Evolutionary conservation across 1,140 invertebrate genomes (phyloP), one percentile per base, ranked within the genome.

Genomic region (Venturia canescens): DNA sequence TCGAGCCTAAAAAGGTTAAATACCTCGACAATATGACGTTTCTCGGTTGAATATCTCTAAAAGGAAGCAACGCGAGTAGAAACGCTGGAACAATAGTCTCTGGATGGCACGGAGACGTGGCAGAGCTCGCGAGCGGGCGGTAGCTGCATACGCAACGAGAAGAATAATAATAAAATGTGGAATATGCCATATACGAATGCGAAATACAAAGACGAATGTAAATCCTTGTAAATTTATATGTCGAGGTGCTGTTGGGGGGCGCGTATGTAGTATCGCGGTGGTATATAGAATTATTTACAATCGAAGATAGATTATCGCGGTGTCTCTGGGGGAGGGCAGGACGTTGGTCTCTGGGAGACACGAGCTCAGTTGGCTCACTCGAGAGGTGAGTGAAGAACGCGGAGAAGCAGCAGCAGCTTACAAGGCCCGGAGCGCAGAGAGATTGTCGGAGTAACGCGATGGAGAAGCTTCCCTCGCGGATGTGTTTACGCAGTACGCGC

Each of bases 221-320:
- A 7, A 18, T 57, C n/a, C 21, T 3, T 60, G 7, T 7, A n/a
- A 3, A 60, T 60, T 21, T 60, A 9, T 26, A 26, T 26, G 23
- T 23, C 5, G 6, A 60, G 3, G 6, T 60, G 23, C 23, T 26
- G 60, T 63, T 53, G 7, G 4, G 21, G 60, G 23, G 5, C 15
- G n/a, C 27, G 23, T 63, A n/a, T n/a, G n/a, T n/a, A n/a, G n/a
- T n/a, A 63, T 63, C 60, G 60, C 21, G 5, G 13, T 27, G 4
- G 21, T 38, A 21, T 44, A 26, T 72, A 72, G 11, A 48, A 72
- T 72, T 72, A 72, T 72, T 72, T 72, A 72, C 70, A 29, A 74
- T 74, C 71, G 48, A 74, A 74, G 71, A 72, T 72, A 72, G 70
- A 72, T 48, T 18, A 72, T 48, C 70, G 70, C 70, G n/a, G 29